A percentile compares a stretch with the other conserved stretches of the same genome.
Evolutionary conservation across 2,797 vertebrate species (phyloP).

Genomic region (Phalanger gymnotis): DNA sequence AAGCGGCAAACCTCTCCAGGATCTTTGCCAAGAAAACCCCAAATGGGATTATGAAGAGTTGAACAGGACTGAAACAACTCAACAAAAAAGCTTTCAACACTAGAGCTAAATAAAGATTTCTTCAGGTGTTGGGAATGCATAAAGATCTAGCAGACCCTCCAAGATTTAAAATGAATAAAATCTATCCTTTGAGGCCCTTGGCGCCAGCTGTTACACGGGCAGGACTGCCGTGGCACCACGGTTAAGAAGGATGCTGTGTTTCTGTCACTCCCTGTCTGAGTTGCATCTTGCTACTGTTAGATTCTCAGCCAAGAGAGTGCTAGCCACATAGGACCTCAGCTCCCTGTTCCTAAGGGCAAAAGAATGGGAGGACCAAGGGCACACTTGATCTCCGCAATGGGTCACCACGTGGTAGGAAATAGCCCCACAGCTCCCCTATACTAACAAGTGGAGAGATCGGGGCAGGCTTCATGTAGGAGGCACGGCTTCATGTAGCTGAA

Average conservation of each 20-base stretch:
- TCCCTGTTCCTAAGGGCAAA: not conserved
- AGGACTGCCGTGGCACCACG: not conserved
- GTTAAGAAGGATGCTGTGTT: not conserved
- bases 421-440: not conserved
- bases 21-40: not conserved
- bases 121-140: not conserved
- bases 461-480: not conserved
- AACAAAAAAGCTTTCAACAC: not conserved
- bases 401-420: not conserved
- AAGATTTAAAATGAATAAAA: not conserved
- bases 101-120: not conserved
- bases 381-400: not conserved
- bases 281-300: not conserved
- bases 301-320: not conserved
- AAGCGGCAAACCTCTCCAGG: too few relatives aligned
- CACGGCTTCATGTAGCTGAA: not conserved
- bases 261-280: not conserved
- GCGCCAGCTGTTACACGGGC: not conserved
- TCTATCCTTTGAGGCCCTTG: not conserved
- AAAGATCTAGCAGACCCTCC: not conserved
- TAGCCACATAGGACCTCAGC: not conserved
- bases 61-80: too few relatives aligned
- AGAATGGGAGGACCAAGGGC: not conserved
- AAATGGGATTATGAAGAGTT: not conserved
- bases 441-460: not conserved